Evolutionary conservation across 2,888 invertebrate genomes (phyloP).

Genomic region (Folsomia candida): DNA sequence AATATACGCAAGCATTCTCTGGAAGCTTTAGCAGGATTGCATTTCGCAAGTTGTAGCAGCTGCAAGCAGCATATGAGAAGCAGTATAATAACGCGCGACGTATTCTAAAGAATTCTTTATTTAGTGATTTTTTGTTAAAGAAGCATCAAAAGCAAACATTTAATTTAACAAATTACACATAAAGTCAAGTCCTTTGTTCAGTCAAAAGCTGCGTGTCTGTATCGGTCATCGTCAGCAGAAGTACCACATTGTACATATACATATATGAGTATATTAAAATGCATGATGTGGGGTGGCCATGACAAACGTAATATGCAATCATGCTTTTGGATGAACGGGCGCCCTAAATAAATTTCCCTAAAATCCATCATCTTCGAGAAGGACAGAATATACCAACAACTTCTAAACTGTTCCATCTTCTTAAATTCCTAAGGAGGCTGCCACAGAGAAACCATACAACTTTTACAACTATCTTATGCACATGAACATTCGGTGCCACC

Average conservation of each 20-base stretch:
- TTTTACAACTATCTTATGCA: not conserved
- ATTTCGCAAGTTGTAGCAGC: not conserved
- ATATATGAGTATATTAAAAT: not conserved
- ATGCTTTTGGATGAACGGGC: not conserved
- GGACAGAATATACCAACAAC: not conserved
- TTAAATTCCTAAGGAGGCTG: not conserved
- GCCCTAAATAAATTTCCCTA: slow-evolving; percentile 1
- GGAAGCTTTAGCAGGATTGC: not conserved
- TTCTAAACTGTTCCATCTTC: not conserved
- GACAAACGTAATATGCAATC: not conserved
- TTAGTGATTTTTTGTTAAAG: too few species aligned
- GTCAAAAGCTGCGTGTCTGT: not conserved
- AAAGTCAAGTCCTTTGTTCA: not conserved
- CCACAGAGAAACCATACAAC: not conserved
- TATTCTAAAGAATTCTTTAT: not conserved
- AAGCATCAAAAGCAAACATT: not conserved
- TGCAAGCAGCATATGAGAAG: not conserved
- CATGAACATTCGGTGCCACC: not conserved
- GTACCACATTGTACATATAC: not conserved
- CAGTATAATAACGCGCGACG: not conserved
- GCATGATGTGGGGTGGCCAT: not conserved
- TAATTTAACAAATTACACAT: not conserved
- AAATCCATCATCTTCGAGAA: slow-evolving; percentile 6
- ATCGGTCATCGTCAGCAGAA: too few species aligned
- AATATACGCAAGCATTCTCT: too few species aligned